Conservation (phyloP, 1,140 invertebrate genomes). For the Drosophila bocki region DNA sequence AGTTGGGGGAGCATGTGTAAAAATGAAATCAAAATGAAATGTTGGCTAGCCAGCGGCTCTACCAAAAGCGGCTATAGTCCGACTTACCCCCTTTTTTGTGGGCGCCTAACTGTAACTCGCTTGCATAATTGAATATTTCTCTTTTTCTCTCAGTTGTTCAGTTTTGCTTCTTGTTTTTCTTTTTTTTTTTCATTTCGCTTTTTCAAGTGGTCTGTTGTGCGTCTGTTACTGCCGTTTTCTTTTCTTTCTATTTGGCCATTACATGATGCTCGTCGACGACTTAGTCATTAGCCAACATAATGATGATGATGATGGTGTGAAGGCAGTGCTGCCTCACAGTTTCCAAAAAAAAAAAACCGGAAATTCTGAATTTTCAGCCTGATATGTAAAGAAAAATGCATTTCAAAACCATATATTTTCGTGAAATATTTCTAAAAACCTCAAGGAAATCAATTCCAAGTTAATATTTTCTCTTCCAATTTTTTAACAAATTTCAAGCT, state of each 20-base stretch:
- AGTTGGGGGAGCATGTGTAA: background rate
- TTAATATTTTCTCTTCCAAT: background rate
- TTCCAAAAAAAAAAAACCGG: background rate
- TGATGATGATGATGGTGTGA: constrained; percentile 42
- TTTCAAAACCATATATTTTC: background rate
- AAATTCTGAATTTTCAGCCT: background rate
- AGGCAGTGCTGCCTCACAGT: constrained; percentile 24
- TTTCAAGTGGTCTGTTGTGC: constrained; percentile 28
- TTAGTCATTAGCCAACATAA: constrained; percentile 58
- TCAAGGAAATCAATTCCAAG: background rate
- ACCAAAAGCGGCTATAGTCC: constrained; percentile 21
- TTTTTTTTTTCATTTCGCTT: constrained; percentile 31
- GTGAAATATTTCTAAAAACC: background rate
- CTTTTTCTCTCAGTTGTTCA: constrained; percentile 17
- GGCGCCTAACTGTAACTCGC: constrained; percentile 34
- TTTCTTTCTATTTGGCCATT: constrained; percentile 52
- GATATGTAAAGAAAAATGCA: background rate
- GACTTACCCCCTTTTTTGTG: constrained; percentile 21
- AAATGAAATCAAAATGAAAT: constrained; percentile 64
- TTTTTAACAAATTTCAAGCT: background rate
- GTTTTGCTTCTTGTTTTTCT: constrained; percentile 60
- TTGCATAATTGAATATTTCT: constrained; percentile 57
- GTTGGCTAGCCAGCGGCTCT: constrained; percentile 45
- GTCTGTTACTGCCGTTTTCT: constrained; percentile 22
- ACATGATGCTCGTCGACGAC: constrained; percentile 59